Evolutionary conservation across 2,888 invertebrate species (phyloP).

Genomic region (Hirtodrosophila trivittata): DNA sequence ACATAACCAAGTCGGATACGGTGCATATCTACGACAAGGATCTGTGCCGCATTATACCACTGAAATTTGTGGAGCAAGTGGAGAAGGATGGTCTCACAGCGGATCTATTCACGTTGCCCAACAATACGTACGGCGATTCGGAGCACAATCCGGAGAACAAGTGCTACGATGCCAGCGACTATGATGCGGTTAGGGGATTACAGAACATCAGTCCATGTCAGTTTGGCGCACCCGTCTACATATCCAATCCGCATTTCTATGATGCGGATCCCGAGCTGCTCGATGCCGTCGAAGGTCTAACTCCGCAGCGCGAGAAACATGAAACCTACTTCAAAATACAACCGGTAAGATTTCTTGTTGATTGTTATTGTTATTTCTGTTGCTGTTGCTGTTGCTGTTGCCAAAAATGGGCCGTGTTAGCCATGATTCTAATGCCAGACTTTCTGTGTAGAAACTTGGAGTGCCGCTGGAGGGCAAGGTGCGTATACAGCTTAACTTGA

Average conservation of each 20-base stretch:
- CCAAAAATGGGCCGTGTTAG: not conserved
- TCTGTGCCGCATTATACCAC: constrained; percentile 91
- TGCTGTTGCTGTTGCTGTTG: not conserved
- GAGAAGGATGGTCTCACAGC: constrained; percentile 90
- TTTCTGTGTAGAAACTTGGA: constrained; percentile 89
- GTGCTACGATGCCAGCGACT: constrained; percentile 88
- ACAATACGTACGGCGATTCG: constrained; percentile 88
- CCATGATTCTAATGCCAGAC: not conserved
- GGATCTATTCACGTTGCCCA: constrained; percentile 89
- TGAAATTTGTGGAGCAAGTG: constrained; percentile 88
- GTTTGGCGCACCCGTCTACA: constrained; percentile 93
- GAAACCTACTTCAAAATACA: constrained; percentile 93
- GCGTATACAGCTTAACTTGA: constrained; percentile 91
- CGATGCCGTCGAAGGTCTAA: constrained; percentile 89
- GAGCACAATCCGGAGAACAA: constrained; percentile 88
- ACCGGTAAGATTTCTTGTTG: constrained; percentile 85
- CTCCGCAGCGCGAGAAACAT: constrained; percentile 88
- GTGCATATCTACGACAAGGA: constrained; percentile 94
- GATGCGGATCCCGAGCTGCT: constrained; percentile 89
- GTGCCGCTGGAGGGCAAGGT: constrained; percentile 93
- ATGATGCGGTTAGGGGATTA: constrained; percentile 89
- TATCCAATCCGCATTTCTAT: constrained; percentile 95
- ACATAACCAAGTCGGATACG: constrained; percentile 88
- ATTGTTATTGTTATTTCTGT: not conserved
- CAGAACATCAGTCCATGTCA: constrained; percentile 95